A percentile compares a stretch with the other conserved stretches of the same genome.
Conservation (phyloP, 2,888 invertebrate genomes). For the Machimus atricapillus region DNA sequence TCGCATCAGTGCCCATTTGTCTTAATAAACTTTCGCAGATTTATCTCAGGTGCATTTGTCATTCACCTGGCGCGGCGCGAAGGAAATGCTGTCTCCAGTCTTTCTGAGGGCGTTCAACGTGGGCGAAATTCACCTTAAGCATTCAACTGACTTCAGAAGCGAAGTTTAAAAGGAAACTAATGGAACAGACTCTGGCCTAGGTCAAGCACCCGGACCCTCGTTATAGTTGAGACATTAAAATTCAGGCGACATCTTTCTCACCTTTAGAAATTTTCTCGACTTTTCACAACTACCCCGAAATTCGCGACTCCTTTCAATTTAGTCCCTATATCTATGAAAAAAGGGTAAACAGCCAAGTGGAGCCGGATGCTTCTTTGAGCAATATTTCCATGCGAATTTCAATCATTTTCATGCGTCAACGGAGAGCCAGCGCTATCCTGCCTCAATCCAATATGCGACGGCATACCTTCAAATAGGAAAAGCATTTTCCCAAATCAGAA, state of each 20-base stretch:
- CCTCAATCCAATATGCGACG: neutral
- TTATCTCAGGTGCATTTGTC: slow-evolving; percentile 50
- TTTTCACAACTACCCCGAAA: neutral
- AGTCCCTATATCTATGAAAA: neutral
- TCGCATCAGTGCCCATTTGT: slow-evolving; percentile 50
- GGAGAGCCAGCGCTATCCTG: neutral
- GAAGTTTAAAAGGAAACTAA: neutral
- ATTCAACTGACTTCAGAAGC: neutral
- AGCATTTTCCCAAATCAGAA: slow-evolving; percentile 45
- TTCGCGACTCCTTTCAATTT: neutral
- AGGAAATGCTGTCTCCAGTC: slow-evolving; percentile 9
- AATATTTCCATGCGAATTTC: neutral
- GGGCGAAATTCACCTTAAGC: neutral
- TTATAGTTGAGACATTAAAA: neutral
- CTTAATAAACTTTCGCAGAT: slow-evolving; percentile 50
- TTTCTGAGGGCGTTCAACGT: neutral
- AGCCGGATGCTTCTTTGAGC: neutral
- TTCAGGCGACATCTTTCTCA: neutral
- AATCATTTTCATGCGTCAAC: slow-evolving; percentile 30
- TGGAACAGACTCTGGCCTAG: neutral
- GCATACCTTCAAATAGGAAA: slow-evolving; percentile 12
- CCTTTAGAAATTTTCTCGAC: neutral
- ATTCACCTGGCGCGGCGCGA: slow-evolving; percentile 42
- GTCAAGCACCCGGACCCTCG: neutral
- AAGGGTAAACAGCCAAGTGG: neutral